Evolutionary conservation across 2,888 invertebrate genomes (phyloP).

Genomic region (Tinea trinotella): DNA sequence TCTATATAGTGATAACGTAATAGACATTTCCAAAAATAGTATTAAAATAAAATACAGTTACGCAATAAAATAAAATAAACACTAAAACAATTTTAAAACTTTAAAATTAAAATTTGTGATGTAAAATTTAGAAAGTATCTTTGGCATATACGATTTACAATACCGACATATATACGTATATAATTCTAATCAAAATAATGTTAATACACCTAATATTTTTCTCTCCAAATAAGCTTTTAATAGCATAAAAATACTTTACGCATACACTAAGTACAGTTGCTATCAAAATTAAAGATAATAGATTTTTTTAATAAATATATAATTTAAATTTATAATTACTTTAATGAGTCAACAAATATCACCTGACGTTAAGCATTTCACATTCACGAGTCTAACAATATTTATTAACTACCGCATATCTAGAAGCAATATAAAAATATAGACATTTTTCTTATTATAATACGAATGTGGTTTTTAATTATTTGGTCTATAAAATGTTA

Average conservation of each 20-base stretch:
- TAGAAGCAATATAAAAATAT: slow-evolving; percentile 21
- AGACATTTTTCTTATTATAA: slow-evolving; percentile 49
- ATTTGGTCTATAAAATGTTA: not conserved
- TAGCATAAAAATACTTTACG: not conserved
- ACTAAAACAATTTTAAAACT: too few species aligned
- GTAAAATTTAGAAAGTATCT: not conserved
- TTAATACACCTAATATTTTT: not conserved
- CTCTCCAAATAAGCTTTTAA: not conserved
- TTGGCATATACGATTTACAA: not conserved
- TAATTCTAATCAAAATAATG: not conserved
- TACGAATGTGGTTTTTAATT: slow-evolving; percentile 65
- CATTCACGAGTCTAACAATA: not conserved
- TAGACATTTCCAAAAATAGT: too few species aligned
- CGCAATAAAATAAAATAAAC: slow-evolving; percentile 15
- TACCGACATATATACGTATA: not conserved
- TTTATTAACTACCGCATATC: not conserved
- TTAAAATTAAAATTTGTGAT: not conserved
- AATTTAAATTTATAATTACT: not conserved
- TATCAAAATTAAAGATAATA: not conserved
- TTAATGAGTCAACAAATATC: not conserved
- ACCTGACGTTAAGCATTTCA: not conserved
- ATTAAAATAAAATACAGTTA: too few species aligned
- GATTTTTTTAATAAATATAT: not conserved
- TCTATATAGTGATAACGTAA: too few species aligned
- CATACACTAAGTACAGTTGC: not conserved